Conservation (phyloP, 2,797 vertebrate species). For the Arctocebus calabarensis region DNA sequence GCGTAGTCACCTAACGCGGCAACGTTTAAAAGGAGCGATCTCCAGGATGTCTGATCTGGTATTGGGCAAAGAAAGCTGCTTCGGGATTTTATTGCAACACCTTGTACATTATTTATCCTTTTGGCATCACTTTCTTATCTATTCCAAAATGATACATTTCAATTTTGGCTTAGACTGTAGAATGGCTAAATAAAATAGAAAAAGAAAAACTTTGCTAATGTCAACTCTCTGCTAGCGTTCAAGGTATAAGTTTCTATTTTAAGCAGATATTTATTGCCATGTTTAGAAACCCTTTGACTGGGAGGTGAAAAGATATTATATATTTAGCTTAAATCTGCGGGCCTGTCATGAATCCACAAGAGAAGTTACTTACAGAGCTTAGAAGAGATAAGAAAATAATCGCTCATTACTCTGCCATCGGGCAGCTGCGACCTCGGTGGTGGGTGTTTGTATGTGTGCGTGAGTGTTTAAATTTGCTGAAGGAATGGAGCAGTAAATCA, state of each 20-base stretch:
- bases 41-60: not conserved
- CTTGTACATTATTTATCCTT: slow-evolving; percentile 21
- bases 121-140: not conserved
- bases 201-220: slow-evolving; percentile 36
- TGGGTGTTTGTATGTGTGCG: not conserved
- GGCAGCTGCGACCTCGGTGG: slow-evolving; percentile 74
- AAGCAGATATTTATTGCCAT: slow-evolving; percentile 60
- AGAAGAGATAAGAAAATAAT: slow-evolving; percentile 67
- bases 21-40: not conserved
- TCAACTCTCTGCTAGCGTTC: slow-evolving; percentile 43
- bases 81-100: not conserved
- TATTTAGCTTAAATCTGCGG: slow-evolving; percentile 62
- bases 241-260: slow-evolving; percentile 51
- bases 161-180: slow-evolving; percentile 34
- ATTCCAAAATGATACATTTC: slow-evolving; percentile 15
- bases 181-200: slow-evolving; percentile 3
- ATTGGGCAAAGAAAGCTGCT: not conserved
- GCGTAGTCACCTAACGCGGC: not conserved
- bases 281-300: slow-evolving; percentile 56
- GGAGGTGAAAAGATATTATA: slow-evolving; percentile 61
- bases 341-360: slow-evolving; percentile 57
- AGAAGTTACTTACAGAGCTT: slow-evolving; percentile 69
- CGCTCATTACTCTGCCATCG: slow-evolving; percentile 63
- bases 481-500: slow-evolving; percentile 86
- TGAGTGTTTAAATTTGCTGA: slow-evolving; percentile 79